Evolutionary conservation across 2,888 invertebrate genomes (phyloP), one percentile per base, ranked within the genome.

Genomic region (Pyrrhia umbra): DNA sequence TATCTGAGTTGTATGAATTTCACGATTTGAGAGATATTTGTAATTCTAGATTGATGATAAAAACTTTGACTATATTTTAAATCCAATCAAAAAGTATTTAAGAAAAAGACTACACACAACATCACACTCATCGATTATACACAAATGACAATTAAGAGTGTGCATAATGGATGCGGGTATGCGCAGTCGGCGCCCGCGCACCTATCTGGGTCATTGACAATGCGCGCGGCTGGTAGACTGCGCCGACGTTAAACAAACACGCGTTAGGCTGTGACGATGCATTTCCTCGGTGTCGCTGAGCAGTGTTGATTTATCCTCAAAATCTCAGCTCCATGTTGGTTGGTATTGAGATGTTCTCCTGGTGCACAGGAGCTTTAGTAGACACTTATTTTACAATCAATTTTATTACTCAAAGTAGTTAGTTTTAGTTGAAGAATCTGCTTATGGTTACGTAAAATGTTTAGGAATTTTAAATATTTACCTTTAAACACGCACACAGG

Each of bases 181-280:
- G 58, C 47, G 55, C 46, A 46, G 25, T n/a, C 68, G 56, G 68
- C 68, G 80, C 74, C 56, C 61, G 66, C 75, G 68, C 77, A 61
- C 30, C 55, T 72, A 82, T 71, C 79, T 82, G 54, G 82, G 82
- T 83, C 83, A 82, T 81, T 83, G 82, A 75, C 82, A 75, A 79
- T 55, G 52, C 37, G 63, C 65, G 68, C 54, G 56, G 52, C 54
- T 59, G 54, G 55, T 49, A 40, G 60, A 46, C 55, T 62, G 67
- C 51, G 68, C 68, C 57, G 49, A 45, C 56, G 25, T 20, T 60
- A 50, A 34, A 13, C 37, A 46, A 13, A 27, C 42, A 54, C 55
- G 30, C 57, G 39, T 39, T 59, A 71, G 50, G 64, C 52, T 46
- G 56, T 58, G 59, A 58, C 30, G 42, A 43, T 63, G 73, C 69